Conservation (phyloP, 1,140 invertebrate species). For the Anadara kagoshimensis region DNA sequence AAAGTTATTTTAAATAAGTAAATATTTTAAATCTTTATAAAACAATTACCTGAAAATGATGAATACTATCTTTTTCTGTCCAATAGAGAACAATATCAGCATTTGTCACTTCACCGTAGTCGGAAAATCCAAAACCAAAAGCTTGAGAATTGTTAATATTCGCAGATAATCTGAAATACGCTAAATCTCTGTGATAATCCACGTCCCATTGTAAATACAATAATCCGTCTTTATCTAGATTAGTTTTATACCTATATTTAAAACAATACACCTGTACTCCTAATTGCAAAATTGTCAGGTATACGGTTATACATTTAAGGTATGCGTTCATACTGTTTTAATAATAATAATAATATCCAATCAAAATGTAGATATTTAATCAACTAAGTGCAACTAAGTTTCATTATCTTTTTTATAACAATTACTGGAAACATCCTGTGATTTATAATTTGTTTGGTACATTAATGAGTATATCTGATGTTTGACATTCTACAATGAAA, state of each 20-base stretch:
- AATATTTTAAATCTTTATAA: neutral
- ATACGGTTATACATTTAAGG: too few species aligned
- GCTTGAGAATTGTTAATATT: conserved; percentile 32
- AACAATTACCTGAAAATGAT: conserved; percentile 80
- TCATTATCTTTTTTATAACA: too few species aligned
- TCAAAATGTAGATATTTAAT: too few species aligned
- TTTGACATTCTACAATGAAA: too few species aligned
- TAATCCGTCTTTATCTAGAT: conserved; percentile 24
- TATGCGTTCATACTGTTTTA: too few species aligned
- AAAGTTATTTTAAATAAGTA: neutral
- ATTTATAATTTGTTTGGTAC: too few species aligned
- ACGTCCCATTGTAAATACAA: conserved; percentile 50
- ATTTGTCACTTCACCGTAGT: conserved; percentile 84
- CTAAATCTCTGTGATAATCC: conserved; percentile 26
- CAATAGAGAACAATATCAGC: conserved; percentile 92
- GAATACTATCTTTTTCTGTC: conserved; percentile 80
- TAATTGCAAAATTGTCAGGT: too few species aligned
- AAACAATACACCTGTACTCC: neutral
- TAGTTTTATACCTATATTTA: conserved; percentile 24
- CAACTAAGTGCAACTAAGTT: too few species aligned
- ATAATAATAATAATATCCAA: too few species aligned
- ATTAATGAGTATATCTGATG: too few species aligned
- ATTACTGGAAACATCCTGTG: too few species aligned
- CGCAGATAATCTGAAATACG: conserved; percentile 45
- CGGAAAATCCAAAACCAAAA: conserved; percentile 86